Percentiles rank a stretch among this genome's conserved stretches.
These are phyloP conservation scores for Biston betularia DNA, from an alignment of 2,888 invertebrate genomes.

Conservation along the genomic window DNA sequence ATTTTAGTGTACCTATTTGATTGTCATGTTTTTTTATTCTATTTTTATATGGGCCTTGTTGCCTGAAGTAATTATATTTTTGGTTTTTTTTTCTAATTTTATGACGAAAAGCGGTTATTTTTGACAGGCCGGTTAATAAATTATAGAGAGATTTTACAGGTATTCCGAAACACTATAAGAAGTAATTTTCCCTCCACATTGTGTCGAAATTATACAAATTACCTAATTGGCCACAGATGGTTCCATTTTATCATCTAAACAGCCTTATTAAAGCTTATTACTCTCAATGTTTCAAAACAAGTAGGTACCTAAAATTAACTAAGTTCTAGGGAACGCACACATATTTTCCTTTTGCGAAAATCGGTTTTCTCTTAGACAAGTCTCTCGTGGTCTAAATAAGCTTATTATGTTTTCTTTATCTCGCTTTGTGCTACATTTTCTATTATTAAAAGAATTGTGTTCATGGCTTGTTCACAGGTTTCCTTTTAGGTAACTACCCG, in stretches of 20 bases:
- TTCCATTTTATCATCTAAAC: conserved; percentile 8
- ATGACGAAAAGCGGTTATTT: too few species aligned
- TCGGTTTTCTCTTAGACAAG: too few species aligned
- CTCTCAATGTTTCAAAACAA: neutral
- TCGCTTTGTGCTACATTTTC: neutral
- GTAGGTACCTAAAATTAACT: neutral
- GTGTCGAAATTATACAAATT: conserved; percentile 8
- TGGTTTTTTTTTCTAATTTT: too few species aligned
- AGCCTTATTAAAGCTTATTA: conserved; percentile 5
- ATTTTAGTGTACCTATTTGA: too few species aligned
- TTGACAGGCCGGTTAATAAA: too few species aligned
- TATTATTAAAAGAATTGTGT: neutral
- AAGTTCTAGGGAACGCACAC: too few species aligned
- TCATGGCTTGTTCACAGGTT: neutral
- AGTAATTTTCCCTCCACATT: neutral
- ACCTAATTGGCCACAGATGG: conserved; percentile 18
- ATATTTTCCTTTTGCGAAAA: too few species aligned
- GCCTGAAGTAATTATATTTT: too few species aligned
- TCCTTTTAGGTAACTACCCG: neutral
- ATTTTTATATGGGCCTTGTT: too few species aligned
- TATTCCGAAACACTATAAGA: neutral
- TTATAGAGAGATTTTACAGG: too few species aligned
- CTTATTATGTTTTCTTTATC: neutral
- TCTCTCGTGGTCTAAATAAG: neutral
- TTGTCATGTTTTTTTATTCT: too few species aligned